Conservation (phyloP, 2,888 invertebrate genomes). For the Stenchaetothrips biformis region DNA sequence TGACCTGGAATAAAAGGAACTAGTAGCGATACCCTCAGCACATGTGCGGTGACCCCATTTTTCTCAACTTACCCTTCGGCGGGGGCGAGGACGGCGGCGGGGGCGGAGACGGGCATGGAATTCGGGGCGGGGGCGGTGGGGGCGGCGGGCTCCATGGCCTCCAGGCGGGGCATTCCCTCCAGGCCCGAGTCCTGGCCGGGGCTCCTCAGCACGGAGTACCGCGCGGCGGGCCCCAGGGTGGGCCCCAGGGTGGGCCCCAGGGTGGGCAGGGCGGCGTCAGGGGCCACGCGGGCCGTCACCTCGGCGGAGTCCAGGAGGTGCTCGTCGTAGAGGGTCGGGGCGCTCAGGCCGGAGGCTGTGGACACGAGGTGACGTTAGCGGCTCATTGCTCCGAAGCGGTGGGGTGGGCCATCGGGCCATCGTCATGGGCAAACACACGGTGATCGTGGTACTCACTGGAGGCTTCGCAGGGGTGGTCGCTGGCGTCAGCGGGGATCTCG, state of each 20-base stretch:
- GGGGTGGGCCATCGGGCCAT: too few species aligned
- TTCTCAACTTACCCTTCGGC: not conserved
- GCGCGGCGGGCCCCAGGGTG: not conserved
- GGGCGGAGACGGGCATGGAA: not conserved
- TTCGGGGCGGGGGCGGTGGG: not conserved
- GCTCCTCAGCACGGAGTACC: too few species aligned
- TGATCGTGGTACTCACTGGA: not conserved
- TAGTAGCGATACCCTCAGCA: not conserved
- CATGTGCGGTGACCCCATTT: too few species aligned
- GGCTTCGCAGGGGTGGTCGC: not conserved
- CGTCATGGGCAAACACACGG: too few species aligned
- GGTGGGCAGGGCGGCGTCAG: not conserved
- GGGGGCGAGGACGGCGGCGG: not conserved
- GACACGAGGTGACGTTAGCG: not conserved
- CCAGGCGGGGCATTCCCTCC: not conserved
- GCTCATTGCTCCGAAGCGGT: too few species aligned
- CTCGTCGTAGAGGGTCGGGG: not conserved
- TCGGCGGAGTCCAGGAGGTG: not conserved
- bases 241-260: not conserved
- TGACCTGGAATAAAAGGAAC: too few species aligned
- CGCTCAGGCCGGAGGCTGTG: not conserved
- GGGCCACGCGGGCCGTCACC: not conserved
- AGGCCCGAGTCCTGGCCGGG: not conserved
- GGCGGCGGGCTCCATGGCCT: not conserved
- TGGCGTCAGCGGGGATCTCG: not conserved